Evolutionary conservation across 1,140 invertebrate species (phyloP).

Genomic region (Pinna nobilis): DNA sequence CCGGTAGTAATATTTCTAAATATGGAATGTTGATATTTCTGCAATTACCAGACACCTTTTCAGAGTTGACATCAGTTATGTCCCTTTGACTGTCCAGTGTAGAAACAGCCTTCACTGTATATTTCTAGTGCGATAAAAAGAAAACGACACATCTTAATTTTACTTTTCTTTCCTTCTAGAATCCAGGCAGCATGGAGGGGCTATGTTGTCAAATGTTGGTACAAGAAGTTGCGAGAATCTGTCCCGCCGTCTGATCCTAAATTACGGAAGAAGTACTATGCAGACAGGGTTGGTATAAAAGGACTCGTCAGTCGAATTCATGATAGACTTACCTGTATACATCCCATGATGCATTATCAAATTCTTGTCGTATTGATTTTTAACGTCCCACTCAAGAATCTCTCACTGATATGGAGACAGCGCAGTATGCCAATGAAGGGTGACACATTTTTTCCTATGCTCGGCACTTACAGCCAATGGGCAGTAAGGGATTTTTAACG

Average conservation of each 20-base stretch:
- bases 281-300: conserved; percentile 69
- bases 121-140: not conserved
- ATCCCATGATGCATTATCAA: too few relatives aligned
- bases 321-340: too few relatives aligned
- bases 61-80: too few relatives aligned
- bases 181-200: conserved; percentile 74
- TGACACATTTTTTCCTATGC: too few relatives aligned
- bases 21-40: conserved; percentile 64
- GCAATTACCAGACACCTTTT: not conserved
- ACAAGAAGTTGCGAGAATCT: conserved; percentile 66
- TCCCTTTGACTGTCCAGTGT: too few relatives aligned
- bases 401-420: too few relatives aligned
- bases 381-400: too few relatives aligned
- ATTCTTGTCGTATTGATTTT: too few relatives aligned
- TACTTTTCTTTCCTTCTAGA: conserved; percentile 50
- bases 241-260: conserved; percentile 71
- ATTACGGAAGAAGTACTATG: conserved; percentile 71
- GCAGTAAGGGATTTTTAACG: too few relatives aligned
- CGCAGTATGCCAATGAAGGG: too few relatives aligned
- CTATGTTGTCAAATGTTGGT: conserved; percentile 72
- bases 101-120: not conserved
- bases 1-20: conserved; percentile 67
- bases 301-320: too few relatives aligned
- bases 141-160: not conserved
- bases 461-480: too few relatives aligned